Evolutionary conservation across 2,113 vertebrate species (phyloP).

Genomic region (Empidonax traillii): DNA sequence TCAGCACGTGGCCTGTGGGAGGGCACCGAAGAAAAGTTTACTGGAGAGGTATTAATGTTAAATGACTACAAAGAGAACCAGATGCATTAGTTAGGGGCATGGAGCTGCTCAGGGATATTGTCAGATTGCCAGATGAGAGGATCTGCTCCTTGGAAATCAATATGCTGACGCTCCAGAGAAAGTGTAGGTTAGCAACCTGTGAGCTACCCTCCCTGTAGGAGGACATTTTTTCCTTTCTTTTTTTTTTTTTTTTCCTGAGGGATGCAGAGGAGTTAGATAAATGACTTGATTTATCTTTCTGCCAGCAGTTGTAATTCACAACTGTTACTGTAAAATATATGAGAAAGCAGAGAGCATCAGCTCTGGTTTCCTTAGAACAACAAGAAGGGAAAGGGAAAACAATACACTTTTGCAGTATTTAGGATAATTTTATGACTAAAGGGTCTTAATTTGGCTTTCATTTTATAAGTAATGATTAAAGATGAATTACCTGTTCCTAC

Average conservation of each 20-base stretch:
- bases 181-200: background rate
- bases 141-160: slow-evolving; percentile 1
- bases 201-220: background rate
- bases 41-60: background rate
- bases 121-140: background rate
- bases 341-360: background rate
- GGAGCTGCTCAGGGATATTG: background rate
- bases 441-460: slow-evolving; percentile 33
- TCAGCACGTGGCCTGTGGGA: background rate
- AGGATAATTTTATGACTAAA: background rate
- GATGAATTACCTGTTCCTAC: background rate
- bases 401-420: background rate
- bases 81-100: background rate
- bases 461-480: slow-evolving; percentile 33
- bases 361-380: background rate
- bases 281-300: background rate
- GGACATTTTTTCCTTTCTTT: background rate
- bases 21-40: background rate
- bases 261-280: background rate
- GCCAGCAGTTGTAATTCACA: background rate
- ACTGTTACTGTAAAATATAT: background rate
- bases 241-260: background rate
- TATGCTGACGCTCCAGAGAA: background rate
- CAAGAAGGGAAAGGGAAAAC: background rate
- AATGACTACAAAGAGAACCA: background rate